phyloP scores from a whole-genome alignment of 2,113 vertebrate genomes.

The Larimichthys polyactis region DNA sequence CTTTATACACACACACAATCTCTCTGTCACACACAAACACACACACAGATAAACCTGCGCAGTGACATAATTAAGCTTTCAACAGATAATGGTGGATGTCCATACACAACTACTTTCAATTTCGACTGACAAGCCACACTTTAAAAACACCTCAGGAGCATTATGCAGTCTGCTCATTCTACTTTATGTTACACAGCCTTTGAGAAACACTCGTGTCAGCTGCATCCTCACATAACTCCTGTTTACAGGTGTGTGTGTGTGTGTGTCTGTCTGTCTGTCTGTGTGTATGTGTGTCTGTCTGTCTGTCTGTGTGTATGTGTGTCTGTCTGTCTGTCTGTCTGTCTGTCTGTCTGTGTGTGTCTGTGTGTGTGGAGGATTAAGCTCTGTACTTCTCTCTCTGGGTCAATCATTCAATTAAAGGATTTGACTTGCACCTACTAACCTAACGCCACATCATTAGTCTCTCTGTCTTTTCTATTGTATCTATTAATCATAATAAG shows the following conservation, averaged over 20 bases:
- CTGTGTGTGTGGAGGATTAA: constrained; percentile 36
- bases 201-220: background rate
- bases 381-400: constrained; percentile 11
- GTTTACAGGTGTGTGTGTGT: background rate
- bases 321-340: no score
- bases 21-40: background rate
- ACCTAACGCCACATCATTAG: background rate
- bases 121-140: constrained; percentile 5
- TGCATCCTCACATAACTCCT: background rate
- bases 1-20: background rate
- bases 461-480: no score
- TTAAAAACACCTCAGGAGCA: constrained; percentile 2
- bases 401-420: constrained; percentile 70
- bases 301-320: no score
- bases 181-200: background rate
- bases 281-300: no score
- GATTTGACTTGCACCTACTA: constrained; percentile 31
- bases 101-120: background rate
- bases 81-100: background rate
- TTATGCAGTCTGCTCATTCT: no score
- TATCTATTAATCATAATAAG: background rate
- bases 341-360: no score
- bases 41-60: background rate
- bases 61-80: background rate
- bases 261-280: no score